Conservation (phyloP, 2,113 vertebrate genomes). For the Callorhinus ursinus region DNA sequence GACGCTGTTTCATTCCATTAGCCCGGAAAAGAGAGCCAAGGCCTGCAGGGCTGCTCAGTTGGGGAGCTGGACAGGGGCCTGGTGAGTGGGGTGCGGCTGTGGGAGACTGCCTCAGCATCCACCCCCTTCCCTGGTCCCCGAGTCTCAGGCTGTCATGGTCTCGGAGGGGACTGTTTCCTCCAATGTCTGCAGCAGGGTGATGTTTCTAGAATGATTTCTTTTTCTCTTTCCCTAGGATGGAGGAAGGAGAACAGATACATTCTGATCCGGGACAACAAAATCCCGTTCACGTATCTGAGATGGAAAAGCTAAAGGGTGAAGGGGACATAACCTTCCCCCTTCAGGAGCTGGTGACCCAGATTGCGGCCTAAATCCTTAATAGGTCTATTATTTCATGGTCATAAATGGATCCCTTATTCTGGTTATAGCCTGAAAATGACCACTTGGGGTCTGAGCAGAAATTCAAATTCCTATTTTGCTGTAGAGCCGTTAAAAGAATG, state of each 20-base stretch:
- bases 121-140: background rate
- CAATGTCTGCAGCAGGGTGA: background rate
- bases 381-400: background rate
- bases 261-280: background rate
- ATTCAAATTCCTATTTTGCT: background rate
- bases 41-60: accelerated
- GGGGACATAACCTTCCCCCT: background rate
- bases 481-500: background rate
- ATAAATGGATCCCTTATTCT: background rate
- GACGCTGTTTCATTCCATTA: background rate
- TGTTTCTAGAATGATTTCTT: background rate
- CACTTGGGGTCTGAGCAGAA: background rate
- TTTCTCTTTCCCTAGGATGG: background rate
- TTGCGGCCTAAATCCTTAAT: background rate
- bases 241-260: background rate
- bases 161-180: background rate
- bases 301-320: background rate
- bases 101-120: background rate
- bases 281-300: background rate
- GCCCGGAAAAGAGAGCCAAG: background rate
- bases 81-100: no score
- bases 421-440: background rate
- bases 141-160: no score
- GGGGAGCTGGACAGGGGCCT: no score
- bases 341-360: background rate